Evolutionary conservation across 2,888 invertebrate species (phyloP), one percentile per base, ranked within the genome.

Genomic region (Orthosia incerta): DNA sequence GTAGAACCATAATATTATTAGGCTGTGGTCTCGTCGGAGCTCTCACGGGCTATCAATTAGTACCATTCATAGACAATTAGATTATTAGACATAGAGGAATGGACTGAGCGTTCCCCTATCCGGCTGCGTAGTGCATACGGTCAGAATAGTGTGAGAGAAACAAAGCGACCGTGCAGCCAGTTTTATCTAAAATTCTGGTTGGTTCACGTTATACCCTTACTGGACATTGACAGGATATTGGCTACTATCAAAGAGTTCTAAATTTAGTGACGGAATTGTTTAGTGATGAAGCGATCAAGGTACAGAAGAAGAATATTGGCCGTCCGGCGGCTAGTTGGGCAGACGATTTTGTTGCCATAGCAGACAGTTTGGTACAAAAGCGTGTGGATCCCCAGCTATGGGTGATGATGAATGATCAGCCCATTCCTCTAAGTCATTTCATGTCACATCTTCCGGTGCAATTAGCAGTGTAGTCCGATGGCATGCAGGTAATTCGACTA

Each of bases 401-500:
- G 39, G 3, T 59, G 57, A 26, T 1, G 39, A 20, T 45, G 45
- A 45, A 20, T 20, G 7, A 20, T 60, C 60, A 60, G 60, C 15
- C 20, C 20, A 60, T 60, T 60, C 20, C 2, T 60, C 60, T 60
- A 9, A n/a, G n/a, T 45, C 20, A 45, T 39, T 45, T 31, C 31
- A 31, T 13, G 53, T 26, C 31, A 55, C 45, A 56, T 76, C n/a
- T 66, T 59, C 60, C 5, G 13, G 55, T 20, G 56, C 57, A 64
- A 82, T 82, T 71, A 71, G 60, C 26, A 48, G 50, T 71, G 67
- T 71, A 71, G 67, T 55, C 31, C 31, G 51, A 72, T 69, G 31
- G 18, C 72, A 77, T 61, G 63, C 61, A 45, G 61, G 67, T 74
- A 74, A 78, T 64, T 80, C 65, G 50, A 81, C 76, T 79, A 76